Base-by-base conservation (phyloP, 1,140 invertebrate genomes). In the Zaprionus davidi region DNA sequence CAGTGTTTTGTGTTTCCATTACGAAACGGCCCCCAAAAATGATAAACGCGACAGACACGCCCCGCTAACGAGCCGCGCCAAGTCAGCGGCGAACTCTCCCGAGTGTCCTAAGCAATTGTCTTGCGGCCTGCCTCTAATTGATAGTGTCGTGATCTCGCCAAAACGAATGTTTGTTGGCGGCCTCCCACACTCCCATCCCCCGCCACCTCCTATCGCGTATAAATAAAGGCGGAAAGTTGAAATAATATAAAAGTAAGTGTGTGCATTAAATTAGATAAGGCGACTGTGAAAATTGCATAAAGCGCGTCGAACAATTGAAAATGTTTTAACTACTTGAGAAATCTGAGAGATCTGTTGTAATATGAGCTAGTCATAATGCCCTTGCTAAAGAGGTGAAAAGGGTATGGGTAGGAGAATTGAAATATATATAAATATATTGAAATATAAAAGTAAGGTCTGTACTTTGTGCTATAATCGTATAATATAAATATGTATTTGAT, bases 41-140 rank as follows among this genome's bases (percentile, higher is more conserved):
- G 68, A 87, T 88, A 87, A 87, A 87, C 84, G 84, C 80, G 84
- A 73, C 85, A 81, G 78, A 74, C 84, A 87, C 84, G 84, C 84
- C 84, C 84, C 69, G 71, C 74, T 79, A 88, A 90, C 81, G 68
- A 87, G 83, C 66, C 65, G n/a, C 38, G 38, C 38, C 15, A 5
- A 13, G 38, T 41, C 38, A 15, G 5, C 5, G 68, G 66, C 44
- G 11, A 22, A 24, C 20, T 67, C 53, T 77, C 79, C 70, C 72
- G 81, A 67, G 76, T 57, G 56, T 73, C 77, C 76, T 81, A 82
- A 86, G 79, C 83, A 86, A 87, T 81, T 90, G 78, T 88, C 84
- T 86, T 56, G 49, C 31, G 65, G 67, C 69, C 20, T 74, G 76
- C 71, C 83, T 87, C 78, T 87, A 87, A 87, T 87, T 87, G 84